Conservation (phyloP, 1,140 invertebrate species). For the Lordiphosa mommai region DNA sequence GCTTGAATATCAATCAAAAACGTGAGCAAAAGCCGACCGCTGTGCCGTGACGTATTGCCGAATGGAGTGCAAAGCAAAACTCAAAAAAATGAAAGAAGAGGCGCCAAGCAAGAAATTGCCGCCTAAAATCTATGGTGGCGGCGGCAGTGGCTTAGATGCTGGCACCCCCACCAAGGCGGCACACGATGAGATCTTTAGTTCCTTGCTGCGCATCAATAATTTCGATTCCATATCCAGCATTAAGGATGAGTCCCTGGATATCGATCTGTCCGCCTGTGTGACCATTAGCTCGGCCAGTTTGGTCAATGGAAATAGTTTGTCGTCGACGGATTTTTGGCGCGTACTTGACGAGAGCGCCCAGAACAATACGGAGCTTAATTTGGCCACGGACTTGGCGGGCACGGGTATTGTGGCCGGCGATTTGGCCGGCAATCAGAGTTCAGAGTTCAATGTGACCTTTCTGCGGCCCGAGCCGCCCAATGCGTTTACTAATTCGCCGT, state of each 20-base stretch:
- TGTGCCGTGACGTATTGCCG: constrained; percentile 63
- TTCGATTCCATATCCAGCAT: constrained; percentile 77
- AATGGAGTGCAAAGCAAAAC: constrained; percentile 70
- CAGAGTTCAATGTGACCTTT: constrained; percentile 59
- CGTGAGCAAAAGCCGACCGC: constrained; percentile 49
- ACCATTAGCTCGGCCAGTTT: constrained; percentile 68
- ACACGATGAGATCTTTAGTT: constrained; percentile 72
- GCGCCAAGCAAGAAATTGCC: constrained; percentile 78
- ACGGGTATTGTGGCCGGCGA: constrained; percentile 11
- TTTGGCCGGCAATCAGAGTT: constrained; percentile 41
- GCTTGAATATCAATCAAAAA: constrained; percentile 35
- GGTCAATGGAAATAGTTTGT: constrained; percentile 68
- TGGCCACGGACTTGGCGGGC: constrained; percentile 42
- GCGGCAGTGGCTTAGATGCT: constrained; percentile 31
- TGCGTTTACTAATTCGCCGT: constrained; percentile 62
- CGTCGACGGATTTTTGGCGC: constrained; percentile 75
- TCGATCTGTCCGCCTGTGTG: constrained; percentile 75
- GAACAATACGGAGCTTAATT: constrained; percentile 61
- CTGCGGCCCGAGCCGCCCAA: constrained; percentile 61
- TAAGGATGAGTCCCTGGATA: constrained; percentile 76
- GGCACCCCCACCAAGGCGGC: constrained; percentile 64
- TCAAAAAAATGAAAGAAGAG: constrained; percentile 74
- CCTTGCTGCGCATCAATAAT: constrained; percentile 70
- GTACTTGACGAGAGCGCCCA: constrained; percentile 73
- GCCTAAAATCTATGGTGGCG: constrained; percentile 69